phyloP scores from a whole-genome alignment of 2,113 vertebrate genomes.

The Reinhardtius hippoglossoides region DNA sequence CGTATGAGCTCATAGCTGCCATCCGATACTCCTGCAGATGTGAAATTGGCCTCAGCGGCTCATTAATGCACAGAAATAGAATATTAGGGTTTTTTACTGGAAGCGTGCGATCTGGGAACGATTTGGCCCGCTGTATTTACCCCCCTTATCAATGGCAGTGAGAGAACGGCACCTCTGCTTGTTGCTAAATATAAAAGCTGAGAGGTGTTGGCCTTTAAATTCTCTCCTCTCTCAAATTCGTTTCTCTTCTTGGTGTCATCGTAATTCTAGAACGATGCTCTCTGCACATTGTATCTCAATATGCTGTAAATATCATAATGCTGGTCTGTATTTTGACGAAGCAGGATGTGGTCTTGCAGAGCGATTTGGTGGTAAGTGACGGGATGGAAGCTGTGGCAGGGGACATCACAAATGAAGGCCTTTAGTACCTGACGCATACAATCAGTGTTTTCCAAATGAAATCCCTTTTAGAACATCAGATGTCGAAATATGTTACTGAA shows the following conservation, averaged over 20 bases:
- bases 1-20: conserved; percentile 63
- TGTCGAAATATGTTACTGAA: neutral
- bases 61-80: conserved; percentile 76
- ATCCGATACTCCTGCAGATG: conserved; percentile 67
- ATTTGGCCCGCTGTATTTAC: conserved; percentile 33
- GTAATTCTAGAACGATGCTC: neutral
- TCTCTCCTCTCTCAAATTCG: neutral
- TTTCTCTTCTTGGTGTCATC: neutral
- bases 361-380: neutral
- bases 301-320: too few species aligned
- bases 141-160: conserved; percentile 29
- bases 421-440: neutral
- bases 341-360: conserved; percentile 53
- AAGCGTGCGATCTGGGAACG: conserved; percentile 57
- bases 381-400: neutral
- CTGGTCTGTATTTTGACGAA: neutral
- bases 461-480: neutral
- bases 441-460: neutral
- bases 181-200: conserved; percentile 37
- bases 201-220: neutral
- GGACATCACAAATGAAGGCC: neutral
- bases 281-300: neutral
- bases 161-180: neutral
- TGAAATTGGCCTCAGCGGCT: conserved; percentile 50
- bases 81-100: conserved; percentile 67